Conservation (phyloP, 1,140 invertebrate genomes). For the Bombus impatiens region DNA sequence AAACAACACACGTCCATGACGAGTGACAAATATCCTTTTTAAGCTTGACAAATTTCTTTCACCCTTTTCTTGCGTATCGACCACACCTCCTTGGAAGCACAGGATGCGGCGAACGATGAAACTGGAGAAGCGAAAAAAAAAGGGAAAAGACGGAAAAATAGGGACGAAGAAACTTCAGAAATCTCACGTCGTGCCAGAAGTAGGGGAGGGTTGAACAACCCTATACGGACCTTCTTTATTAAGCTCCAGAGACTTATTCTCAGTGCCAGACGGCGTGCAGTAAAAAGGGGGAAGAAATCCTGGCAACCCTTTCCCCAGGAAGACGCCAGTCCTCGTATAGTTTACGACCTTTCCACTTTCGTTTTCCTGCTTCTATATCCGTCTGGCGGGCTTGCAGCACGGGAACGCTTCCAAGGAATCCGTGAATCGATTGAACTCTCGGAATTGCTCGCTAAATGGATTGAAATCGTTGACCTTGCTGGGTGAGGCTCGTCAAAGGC, state of each 20-base stretch:
- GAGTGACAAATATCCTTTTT: background rate
- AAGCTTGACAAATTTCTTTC: background rate
- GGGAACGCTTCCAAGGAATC: constrained; percentile 35
- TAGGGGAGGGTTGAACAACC: constrained; percentile 55
- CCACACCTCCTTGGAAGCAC: background rate
- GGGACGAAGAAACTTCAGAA: constrained; percentile 44
- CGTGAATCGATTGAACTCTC: background rate
- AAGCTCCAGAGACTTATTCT: constrained; percentile 55
- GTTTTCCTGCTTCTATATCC: constrained; percentile 23
- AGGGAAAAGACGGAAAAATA: constrained; percentile 8
- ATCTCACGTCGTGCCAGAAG: constrained; percentile 52
- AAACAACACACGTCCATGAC: background rate
- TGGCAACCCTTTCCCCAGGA: constrained; percentile 62
- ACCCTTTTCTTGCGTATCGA: constrained; percentile 19
- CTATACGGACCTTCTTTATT: constrained; percentile 52
- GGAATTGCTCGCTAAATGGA: constrained; percentile 15
- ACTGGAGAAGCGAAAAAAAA: background rate
- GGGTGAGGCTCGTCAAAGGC: background rate
- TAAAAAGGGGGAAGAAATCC: constrained; percentile 38
- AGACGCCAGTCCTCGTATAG: constrained; percentile 33
- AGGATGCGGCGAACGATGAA: constrained; percentile 32
- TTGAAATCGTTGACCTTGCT: constrained; percentile 23
- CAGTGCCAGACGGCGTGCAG: constrained; percentile 58
- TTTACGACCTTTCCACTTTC: constrained; percentile 54
- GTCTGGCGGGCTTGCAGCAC: constrained; percentile 25